Evolutionary conservation across 35 echinoderm and acorn worm species (phyloP).

Genomic region (Nesometra sesokonis): DNA sequence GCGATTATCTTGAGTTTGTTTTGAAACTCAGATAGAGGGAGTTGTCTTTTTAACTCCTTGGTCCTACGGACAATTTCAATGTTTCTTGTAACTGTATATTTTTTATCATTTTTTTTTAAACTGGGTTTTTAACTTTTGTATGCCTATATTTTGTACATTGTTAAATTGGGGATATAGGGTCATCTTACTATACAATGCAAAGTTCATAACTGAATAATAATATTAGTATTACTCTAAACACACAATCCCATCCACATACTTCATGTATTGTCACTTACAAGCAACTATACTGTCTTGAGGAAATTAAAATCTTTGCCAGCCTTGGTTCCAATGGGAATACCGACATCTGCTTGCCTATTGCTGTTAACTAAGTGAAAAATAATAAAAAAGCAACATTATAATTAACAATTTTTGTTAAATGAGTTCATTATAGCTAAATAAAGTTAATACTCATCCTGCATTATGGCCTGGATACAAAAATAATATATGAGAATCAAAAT

Average conservation of each 20-base stretch:
- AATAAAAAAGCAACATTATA: background rate
- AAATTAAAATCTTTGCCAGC: constrained; percentile 57
- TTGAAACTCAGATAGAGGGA: no score
- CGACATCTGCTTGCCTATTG: constrained; percentile 50
- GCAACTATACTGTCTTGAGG: constrained; percentile 50
- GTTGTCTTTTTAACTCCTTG: no score
- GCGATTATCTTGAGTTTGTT: no score
- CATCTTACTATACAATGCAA: background rate
- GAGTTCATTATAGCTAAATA: no score
- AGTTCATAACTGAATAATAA: background rate
- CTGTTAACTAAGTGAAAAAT: constrained; percentile 44
- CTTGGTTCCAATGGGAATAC: constrained; percentile 69
- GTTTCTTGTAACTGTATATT: no score
- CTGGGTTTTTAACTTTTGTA: background rate
- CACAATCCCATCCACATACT: background rate
- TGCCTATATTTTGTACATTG: background rate
- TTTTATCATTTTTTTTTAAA: no score
- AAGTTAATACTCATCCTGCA: no score
- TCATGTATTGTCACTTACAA: no score
- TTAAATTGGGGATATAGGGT: background rate
- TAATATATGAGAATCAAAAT: no score
- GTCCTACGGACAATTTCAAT: no score
- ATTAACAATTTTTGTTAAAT: background rate
- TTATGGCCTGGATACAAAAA: no score
- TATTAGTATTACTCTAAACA: background rate